These are phyloP conservation scores for Hypomesus transpacificus DNA, from an alignment of 2,113 vertebrate genomes.

Conservation along the genomic window DNA sequence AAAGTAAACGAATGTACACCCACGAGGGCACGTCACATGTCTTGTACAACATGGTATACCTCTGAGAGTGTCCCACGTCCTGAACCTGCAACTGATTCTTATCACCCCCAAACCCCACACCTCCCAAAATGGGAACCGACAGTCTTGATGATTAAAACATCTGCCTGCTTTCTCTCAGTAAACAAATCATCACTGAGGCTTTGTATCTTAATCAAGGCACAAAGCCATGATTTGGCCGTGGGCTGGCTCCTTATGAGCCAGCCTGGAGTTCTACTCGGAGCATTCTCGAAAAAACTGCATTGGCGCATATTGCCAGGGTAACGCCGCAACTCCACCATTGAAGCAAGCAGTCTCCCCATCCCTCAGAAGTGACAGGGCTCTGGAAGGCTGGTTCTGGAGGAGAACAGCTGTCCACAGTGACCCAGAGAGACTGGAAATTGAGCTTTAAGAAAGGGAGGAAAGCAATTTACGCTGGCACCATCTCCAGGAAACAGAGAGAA, in stretches of 20 bases:
- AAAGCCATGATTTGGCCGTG: slow-evolving; percentile 40
- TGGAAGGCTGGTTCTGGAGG: slow-evolving; percentile 45
- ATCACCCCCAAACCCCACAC: too few relatives aligned
- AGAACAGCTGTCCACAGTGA: slow-evolving; percentile 69
- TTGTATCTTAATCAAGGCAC: slow-evolving; percentile 45
- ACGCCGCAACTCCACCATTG: slow-evolving; percentile 24
- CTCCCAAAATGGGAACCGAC: background rate
- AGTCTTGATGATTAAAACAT: slow-evolving; percentile 12
- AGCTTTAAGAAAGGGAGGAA: slow-evolving; percentile 67
- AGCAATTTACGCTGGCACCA: slow-evolving; percentile 53
- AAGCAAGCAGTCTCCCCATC: slow-evolving; percentile 32
- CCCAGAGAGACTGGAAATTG: slow-evolving; percentile 59
- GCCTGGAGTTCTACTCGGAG: slow-evolving; percentile 37
- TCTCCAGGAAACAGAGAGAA: slow-evolving; percentile 55
- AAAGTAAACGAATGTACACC: too few relatives aligned
- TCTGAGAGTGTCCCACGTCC: too few relatives aligned
- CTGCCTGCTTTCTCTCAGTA: slow-evolving; percentile 12
- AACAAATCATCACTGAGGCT: slow-evolving; percentile 1
- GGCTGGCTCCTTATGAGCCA: slow-evolving; percentile 23
- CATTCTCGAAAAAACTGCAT: slow-evolving; percentile 33
- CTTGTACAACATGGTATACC: too few relatives aligned
- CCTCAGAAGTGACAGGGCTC: slow-evolving; percentile 38
- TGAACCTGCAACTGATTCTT: background rate
- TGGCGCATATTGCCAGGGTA: slow-evolving; percentile 40
- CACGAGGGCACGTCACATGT: too few relatives aligned